Base-by-base conservation (phyloP, 1,140 invertebrate species). In the Drosophila pandora region DNA sequence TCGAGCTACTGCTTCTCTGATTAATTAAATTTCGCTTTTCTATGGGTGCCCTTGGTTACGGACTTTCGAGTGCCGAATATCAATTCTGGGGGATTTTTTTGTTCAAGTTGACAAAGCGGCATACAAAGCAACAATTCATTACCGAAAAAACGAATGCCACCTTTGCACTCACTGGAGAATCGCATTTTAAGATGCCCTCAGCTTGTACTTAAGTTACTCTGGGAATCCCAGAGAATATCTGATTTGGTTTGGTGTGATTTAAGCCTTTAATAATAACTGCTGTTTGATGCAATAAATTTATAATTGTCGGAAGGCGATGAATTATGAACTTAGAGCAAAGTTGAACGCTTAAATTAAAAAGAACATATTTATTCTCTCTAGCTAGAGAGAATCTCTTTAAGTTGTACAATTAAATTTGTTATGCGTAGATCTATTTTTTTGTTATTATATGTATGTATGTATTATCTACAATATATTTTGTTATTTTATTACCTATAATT, bases 41-140 rank as follows among this genome's bases (percentile, higher is more conserved):
- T 53, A 78, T 68, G 34, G 58, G 28, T 49, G 67, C 62, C 67
- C 65, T 80, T 85, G 67, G 64, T 49, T 43, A 84, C 69, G 53
- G 64, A 49, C 58, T 49, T 54, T 69, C 49, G 17, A 75, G 64
- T 43, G 60, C 28, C 59, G 54, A 55, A 81, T 74, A 70, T 57
- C 45, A 63, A 70, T 79, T 73, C 67, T 70, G 8, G 73, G 82
- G 81, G 81, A 21, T 74, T 85, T 87, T 84, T 76, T 74, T 57
- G 25, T 52, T n/a, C 21, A 7, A 47, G 50, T 28, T 69, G 63
- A 69, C 65, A 56, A 47, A 47, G 63, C 22, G 25, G 10, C 41
- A 48, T 21, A 69, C 65, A 56, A 47, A 47, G 63, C 22, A 21
- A 9, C 32, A 56, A 28, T 30, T 50, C 47, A 67, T 64, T 43